phyloP scores from a whole-genome alignment of 1,140 invertebrate genomes.

The Aphaenogaster rudis region DNA sequence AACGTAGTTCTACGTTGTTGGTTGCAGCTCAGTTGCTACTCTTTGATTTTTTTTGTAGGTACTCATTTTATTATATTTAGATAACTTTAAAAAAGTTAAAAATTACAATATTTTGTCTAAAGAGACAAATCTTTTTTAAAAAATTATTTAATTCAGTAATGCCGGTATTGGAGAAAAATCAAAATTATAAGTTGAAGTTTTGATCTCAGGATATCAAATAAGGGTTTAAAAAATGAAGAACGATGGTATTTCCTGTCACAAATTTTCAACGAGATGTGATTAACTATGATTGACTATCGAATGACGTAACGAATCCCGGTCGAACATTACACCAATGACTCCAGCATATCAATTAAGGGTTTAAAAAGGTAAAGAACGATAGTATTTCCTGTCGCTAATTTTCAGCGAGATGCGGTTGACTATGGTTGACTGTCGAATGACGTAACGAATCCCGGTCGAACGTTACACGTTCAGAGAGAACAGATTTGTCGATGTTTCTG shows the following conservation, averaged over 20 bases:
- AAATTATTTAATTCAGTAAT: no score
- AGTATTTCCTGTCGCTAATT: background rate
- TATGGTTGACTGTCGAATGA: background rate
- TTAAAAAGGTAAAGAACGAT: background rate
- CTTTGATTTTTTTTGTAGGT: no score
- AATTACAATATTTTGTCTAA: no score
- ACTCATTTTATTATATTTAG: no score
- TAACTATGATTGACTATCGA: background rate
- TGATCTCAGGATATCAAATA: no score
- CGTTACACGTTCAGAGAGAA: constrained; percentile 13
- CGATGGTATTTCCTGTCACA: background rate
- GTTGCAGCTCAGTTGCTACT: no score
- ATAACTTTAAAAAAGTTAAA: no score
- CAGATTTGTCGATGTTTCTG: background rate
- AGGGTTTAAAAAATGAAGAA: background rate
- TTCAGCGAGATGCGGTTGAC: background rate
- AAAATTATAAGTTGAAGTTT: no score
- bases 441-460: background rate
- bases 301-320: constrained; percentile 10
- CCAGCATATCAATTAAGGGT: no score
- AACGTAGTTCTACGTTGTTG: no score
- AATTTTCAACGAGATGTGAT: background rate
- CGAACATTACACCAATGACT: background rate
- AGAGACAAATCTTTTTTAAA: no score
- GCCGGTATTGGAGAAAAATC: no score